These are phyloP conservation scores for Pycnomerus fuliginosus DNA, from an alignment of 2,888 invertebrate species.

Conservation along the genomic window DNA sequence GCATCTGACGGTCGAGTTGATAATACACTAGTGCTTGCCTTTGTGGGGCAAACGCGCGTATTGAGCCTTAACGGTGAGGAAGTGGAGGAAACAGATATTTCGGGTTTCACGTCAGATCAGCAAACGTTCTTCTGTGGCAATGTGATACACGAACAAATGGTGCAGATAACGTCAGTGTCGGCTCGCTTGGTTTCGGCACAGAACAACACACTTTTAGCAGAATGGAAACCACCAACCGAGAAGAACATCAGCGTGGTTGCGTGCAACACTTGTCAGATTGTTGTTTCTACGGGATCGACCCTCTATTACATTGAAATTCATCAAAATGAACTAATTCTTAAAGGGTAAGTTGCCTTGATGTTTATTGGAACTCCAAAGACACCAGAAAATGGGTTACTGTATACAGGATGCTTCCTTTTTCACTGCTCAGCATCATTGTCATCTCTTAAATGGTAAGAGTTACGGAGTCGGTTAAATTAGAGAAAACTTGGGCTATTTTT, in stretches of 20 bases:
- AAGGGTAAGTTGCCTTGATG: slow-evolving; percentile 51
- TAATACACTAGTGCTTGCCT: slow-evolving; percentile 90
- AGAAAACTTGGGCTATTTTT: no score
- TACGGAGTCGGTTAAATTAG: no score
- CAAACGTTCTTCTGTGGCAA: slow-evolving; percentile 96
- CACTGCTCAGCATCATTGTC: no score
- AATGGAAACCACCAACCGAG: slow-evolving; percentile 71
- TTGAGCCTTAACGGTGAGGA: slow-evolving; percentile 91
- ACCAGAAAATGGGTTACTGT: no score
- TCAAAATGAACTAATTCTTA: slow-evolving; percentile 62
- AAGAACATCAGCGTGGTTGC: slow-evolving; percentile 86
- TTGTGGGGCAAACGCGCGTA: slow-evolving; percentile 95
- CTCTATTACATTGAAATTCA: slow-evolving; percentile 79
- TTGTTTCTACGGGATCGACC: slow-evolving; percentile 85
- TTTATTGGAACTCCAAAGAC: background rate
- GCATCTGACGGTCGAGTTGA: slow-evolving; percentile 60
- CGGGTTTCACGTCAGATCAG: slow-evolving; percentile 86
- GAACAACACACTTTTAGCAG: slow-evolving; percentile 64
- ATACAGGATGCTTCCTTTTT: no score
- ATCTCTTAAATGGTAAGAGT: no score
- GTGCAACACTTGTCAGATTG: slow-evolving; percentile 72
- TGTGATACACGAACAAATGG: slow-evolving; percentile 77
- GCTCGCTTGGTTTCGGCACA: slow-evolving; percentile 71
- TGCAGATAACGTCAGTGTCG: slow-evolving; percentile 66
- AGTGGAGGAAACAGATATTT: slow-evolving; percentile 94